Base-by-base conservation (phyloP, 2,113 vertebrate species). In the Pituophis catenifer region DNA sequence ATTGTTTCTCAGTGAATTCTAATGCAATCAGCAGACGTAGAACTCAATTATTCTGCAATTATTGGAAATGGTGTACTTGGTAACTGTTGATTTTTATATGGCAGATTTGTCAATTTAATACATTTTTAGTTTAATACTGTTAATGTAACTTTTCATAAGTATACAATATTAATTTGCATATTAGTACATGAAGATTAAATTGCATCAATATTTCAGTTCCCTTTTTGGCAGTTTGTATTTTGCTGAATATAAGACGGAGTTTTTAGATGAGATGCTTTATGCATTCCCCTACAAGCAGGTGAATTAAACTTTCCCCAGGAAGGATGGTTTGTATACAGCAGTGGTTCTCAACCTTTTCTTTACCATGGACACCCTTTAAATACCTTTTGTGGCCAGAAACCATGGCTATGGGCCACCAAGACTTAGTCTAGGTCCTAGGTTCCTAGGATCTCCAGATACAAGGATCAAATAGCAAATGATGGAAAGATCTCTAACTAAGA, bases 1-100 rank as follows among this genome's bases (percentile, higher is more conserved):
- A 55, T 91, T 94, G 85, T 29, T 94, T 89, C 52, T 93, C 93
- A 3, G 24, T 94, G 58, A 94, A 92, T 95, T 21, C 5, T 93
- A 93, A 62, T 88, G 81, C 92, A 92, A 62, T 95, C 88, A 95
- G 93, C 55, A 48, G 92, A 62, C 91, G 0, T 86, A 95, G 57
- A 94, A 92, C 65, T 70, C 44, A 94, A 89, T 57, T 89, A 33
- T 75, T 89, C 52, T 26, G 21, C 89, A 92, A 89, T 75, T 92
- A 92, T 90, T 91, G 93, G 10, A 52, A 2, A 89, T 94, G 88
- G 65, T 58, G 44, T 86, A 70, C 57, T 65, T 87, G 90, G 90
- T 92, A 48, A 89, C 23, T 44, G 59, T 75, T 92, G 91, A 89
- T 90, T 93, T 86, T 93, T 91, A 90, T 88, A 65, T 93, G 0